Conservation (phyloP, 2,888 invertebrate species). For the Agrotis exclamationis region DNA sequence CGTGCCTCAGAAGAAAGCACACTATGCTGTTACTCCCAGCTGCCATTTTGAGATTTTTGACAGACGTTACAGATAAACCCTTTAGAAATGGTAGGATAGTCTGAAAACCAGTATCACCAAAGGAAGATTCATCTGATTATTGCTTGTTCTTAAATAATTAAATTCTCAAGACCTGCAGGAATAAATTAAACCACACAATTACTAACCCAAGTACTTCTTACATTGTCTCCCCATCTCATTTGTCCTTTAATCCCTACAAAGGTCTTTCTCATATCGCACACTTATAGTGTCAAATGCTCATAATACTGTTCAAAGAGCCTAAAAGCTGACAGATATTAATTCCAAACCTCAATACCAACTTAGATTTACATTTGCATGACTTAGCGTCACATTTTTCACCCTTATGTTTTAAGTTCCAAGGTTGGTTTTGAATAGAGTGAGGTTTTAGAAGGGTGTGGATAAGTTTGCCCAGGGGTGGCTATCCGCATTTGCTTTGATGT, state of each 20-base stretch:
- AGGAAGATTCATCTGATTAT: not conserved
- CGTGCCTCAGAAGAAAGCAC: too few relatives aligned
- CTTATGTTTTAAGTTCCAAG: slow-evolving; percentile 9
- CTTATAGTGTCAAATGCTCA: slow-evolving; percentile 84
- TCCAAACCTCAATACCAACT: slow-evolving; percentile 71
- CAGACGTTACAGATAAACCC: too few relatives aligned
- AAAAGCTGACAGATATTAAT: slow-evolving; percentile 85
- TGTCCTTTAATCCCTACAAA: slow-evolving; percentile 79
- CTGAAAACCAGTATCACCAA: too few relatives aligned
- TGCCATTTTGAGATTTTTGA: too few relatives aligned
- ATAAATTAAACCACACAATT: slow-evolving; percentile 43
- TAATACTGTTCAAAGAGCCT: slow-evolving; percentile 74
- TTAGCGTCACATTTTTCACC: slow-evolving; percentile 20
- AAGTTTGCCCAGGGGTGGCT: slow-evolving; percentile 65
- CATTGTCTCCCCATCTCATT: slow-evolving; percentile 53
- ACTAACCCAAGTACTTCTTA: slow-evolving; percentile 31
- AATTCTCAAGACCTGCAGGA: slow-evolving; percentile 23
- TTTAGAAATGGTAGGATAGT: too few relatives aligned
- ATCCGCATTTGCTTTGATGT: slow-evolving; percentile 81
- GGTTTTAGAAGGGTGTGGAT: not conserved
- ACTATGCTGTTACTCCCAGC: too few relatives aligned
- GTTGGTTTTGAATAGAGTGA: not conserved
- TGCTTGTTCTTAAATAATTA: not conserved
- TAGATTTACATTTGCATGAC: slow-evolving; percentile 28
- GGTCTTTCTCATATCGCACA: slow-evolving; percentile 78